Percentiles rank a stretch among this genome's conserved stretches.
Conservation (phyloP, 2,113 vertebrate species). For the Nymphicus hollandicus region DNA sequence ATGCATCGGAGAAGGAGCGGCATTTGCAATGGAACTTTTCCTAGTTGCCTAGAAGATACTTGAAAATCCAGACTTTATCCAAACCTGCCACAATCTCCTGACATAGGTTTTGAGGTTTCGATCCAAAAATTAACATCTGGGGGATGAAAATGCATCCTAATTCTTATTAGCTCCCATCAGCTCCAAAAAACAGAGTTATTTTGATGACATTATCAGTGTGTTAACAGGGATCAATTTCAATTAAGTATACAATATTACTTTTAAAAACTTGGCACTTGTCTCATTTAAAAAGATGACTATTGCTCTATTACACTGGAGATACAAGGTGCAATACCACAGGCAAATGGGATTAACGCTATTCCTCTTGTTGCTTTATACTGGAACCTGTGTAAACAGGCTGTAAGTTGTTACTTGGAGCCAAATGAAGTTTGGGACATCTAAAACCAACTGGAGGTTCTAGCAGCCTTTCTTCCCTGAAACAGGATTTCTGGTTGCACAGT, state of each 20-base stretch:
- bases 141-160: background rate
- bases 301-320: background rate
- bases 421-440: background rate
- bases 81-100: background rate
- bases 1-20: background rate
- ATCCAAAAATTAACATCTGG: background rate
- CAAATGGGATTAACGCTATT: constrained; percentile 12
- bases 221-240: background rate
- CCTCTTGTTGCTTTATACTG: background rate
- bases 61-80: background rate
- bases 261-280: background rate
- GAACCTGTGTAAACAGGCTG: background rate
- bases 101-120: background rate
- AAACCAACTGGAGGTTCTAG: background rate
- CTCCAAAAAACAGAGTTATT: background rate
- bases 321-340: constrained; percentile 35
- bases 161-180: background rate
- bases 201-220: background rate
- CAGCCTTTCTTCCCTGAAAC: background rate
- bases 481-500: background rate
- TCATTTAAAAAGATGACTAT: constrained; percentile 40
- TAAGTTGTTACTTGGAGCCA: background rate
- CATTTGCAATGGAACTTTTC: background rate
- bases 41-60: background rate
- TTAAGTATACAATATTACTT: background rate